Conservation (phyloP, 1,140 invertebrate genomes). For the Cherax quadricarinatus region DNA sequence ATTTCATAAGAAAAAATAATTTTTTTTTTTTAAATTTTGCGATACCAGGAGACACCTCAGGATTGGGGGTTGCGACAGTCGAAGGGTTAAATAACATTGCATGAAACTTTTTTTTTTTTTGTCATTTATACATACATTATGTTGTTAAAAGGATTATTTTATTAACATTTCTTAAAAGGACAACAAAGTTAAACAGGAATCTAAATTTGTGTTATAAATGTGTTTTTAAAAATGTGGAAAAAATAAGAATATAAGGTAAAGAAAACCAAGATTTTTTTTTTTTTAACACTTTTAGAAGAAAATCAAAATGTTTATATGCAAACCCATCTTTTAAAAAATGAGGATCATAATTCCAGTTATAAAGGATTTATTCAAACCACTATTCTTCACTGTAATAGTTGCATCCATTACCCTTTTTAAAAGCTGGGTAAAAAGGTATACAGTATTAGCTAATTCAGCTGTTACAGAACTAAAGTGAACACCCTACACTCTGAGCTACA, state of each 20-base stretch:
- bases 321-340: neutral
- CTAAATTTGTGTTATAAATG: neutral
- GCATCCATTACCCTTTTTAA: neutral
- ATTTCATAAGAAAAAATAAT: too few species aligned
- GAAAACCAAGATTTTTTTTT: neutral
- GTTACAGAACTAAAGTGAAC: neutral
- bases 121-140: neutral
- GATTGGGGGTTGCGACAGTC: too few species aligned
- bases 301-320: neutral
- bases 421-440: too few species aligned
- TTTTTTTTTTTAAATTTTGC: too few species aligned
- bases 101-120: neutral
- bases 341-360: neutral
- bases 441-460: neutral
- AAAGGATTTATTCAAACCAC: neutral
- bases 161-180: neutral
- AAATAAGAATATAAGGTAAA: neutral
- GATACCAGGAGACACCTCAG: too few species aligned
- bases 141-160: neutral
- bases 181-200: neutral
- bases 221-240: neutral
- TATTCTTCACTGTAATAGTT: neutral
- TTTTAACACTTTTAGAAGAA: neutral
- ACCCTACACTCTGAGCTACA: neutral
- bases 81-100: neutral